Percentiles rank a stretch among this genome's conserved stretches.
Evolutionary conservation across 2,888 invertebrate species (phyloP).

Genomic region (Lasioglossum morio): DNA sequence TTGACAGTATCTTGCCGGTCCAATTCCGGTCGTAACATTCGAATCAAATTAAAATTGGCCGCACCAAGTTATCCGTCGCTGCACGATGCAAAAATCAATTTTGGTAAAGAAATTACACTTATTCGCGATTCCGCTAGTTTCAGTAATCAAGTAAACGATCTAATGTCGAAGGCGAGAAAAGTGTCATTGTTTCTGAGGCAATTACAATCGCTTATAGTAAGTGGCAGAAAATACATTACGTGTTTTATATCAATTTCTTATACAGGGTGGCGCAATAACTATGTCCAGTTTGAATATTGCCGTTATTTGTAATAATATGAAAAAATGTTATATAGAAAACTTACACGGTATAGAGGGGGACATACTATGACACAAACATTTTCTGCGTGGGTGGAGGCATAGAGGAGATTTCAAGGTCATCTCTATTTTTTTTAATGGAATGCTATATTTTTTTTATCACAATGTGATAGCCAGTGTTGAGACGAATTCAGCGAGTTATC

Average conservation of each 20-base stretch:
- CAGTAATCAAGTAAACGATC: conserved; percentile 59
- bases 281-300: too few species aligned
- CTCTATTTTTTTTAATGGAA: too few species aligned
- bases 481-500: too few species aligned
- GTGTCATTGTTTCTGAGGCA: conserved; percentile 76
- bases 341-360: too few species aligned
- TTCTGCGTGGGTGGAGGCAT: too few species aligned
- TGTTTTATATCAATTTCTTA: background rate
- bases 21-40: conserved; percentile 56
- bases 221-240: conserved; percentile 18
- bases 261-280: too few species aligned
- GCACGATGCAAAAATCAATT: conserved; percentile 69
- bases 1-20: conserved; percentile 61
- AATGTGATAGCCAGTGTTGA: too few species aligned
- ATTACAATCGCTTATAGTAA: conserved; percentile 73
- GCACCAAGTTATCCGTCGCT: conserved; percentile 79
- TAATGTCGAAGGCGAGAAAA: conserved; percentile 69
- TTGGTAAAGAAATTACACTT: conserved; percentile 74
- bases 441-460: too few species aligned
- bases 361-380: too few species aligned
- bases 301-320: too few species aligned
- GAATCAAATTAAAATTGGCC: conserved; percentile 75
- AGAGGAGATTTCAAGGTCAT: too few species aligned
- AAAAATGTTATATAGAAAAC: too few species aligned
- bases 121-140: conserved; percentile 68